These are phyloP conservation scores for Sterrhoptilus dennistouni DNA, from an alignment of 2,113 vertebrate genomes.

Conservation along the genomic window DNA sequence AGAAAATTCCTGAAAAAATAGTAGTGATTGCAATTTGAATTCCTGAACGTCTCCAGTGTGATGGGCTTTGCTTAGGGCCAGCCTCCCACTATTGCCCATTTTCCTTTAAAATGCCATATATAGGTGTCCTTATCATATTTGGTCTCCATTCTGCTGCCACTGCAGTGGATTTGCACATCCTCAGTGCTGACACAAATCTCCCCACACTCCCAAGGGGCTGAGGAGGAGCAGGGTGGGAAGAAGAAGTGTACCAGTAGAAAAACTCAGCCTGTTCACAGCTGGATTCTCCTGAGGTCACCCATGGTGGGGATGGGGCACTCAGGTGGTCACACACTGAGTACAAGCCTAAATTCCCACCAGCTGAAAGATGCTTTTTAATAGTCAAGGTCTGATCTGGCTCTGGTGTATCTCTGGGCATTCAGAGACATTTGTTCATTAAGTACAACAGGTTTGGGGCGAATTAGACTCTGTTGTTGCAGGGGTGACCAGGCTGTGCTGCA, in stretches of 20 bases:
- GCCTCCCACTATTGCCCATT: neutral
- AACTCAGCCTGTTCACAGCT: neutral
- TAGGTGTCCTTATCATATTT: neutral
- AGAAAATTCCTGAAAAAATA: neutral
- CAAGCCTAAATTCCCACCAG: neutral
- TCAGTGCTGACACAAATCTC: neutral
- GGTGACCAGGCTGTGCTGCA: neutral
- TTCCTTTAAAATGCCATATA: neutral
- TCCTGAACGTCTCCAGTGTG: neutral
- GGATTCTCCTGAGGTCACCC: neutral
- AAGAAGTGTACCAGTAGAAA: neutral
- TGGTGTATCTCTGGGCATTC: accelerated
- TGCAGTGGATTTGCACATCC: neutral
- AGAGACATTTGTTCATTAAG: neutral
- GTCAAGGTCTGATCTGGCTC: neutral
- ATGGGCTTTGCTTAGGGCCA: neutral
- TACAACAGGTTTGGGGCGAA: neutral
- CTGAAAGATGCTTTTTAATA: neutral
- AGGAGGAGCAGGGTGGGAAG: neutral
- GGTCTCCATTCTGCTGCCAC: neutral
- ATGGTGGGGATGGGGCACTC: neutral
- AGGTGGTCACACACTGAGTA: neutral
- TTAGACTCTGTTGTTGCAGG: accelerated
- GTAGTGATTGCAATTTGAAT: neutral
- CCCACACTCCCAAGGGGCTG: neutral